Conservation (phyloP, 2,797 vertebrate genomes). For the Rhinella marina region DNA sequence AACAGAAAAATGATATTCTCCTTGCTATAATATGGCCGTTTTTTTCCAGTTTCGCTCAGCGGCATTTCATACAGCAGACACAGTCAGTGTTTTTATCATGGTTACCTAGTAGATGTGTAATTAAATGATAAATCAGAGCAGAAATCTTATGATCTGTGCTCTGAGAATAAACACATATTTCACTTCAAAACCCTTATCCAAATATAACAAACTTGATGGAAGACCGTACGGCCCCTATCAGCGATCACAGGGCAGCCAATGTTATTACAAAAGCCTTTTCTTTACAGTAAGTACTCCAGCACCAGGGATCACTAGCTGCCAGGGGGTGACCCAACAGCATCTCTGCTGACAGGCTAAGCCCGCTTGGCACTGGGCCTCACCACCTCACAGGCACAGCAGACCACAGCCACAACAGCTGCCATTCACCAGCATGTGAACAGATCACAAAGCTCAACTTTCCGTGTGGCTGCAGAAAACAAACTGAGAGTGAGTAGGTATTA, state of each 20-base stretch:
- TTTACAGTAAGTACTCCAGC: not conserved
- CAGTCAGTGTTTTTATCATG: constrained; percentile 6
- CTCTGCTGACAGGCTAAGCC: no score
- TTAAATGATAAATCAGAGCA: constrained; percentile 51
- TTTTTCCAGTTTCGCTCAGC: not conserved
- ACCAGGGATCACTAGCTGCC: no score
- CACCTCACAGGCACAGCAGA: no score
- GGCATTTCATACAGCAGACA: constrained; percentile 14
- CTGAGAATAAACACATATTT: constrained; percentile 41
- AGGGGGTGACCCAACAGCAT: no score
- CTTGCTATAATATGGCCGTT: not conserved
- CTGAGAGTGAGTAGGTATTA: no score
- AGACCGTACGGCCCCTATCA: constrained; percentile 44
- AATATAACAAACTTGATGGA: constrained; percentile 51
- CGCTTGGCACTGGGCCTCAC: no score
- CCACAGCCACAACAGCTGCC: no score
- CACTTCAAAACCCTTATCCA: constrained; percentile 30
- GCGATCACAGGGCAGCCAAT: not conserved
- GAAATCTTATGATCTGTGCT: constrained; percentile 26
- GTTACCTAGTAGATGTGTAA: constrained; percentile 25
- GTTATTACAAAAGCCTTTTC: not conserved
- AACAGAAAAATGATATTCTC: not conserved
- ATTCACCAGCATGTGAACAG: no score
- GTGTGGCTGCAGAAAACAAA: no score
- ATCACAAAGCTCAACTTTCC: no score